A percentile compares a stretch with the other conserved stretches of the same genome.
phyloP scores from a whole-genome alignment of 2,113 vertebrate species.

The Ailurus styani region DNA sequence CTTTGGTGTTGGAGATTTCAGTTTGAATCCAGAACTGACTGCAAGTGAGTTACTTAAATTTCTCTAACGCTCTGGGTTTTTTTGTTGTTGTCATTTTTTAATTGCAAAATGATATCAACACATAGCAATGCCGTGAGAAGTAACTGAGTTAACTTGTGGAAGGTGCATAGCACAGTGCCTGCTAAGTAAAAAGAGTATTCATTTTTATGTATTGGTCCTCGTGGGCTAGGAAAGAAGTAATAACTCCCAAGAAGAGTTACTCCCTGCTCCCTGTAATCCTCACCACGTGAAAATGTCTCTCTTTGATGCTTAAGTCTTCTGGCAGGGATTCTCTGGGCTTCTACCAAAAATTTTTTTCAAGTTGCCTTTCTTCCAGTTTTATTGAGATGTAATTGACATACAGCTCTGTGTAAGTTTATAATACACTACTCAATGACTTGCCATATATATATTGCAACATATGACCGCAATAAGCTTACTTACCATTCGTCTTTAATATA shows the following conservation, averaged over 20 bases:
- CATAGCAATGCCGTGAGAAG: background rate
- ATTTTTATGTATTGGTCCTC: background rate
- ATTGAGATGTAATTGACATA: background rate
- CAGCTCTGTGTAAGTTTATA: background rate
- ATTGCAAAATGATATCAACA: background rate
- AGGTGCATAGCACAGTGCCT: background rate
- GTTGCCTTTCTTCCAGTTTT: background rate
- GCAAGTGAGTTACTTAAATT: background rate
- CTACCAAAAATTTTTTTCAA: background rate
- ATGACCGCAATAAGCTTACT: background rate
- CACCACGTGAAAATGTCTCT: background rate
- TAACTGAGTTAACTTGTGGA: background rate
- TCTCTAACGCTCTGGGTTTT: background rate
- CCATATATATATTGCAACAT: background rate
- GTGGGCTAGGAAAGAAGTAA: background rate
- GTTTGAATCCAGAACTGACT: background rate
- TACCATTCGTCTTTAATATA: background rate
- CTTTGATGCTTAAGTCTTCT: background rate
- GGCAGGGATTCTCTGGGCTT: background rate
- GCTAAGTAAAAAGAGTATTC: background rate
- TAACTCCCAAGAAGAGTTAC: background rate
- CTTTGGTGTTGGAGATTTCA: background rate
- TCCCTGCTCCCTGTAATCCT: background rate
- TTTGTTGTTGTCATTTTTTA: background rate
- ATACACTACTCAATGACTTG: background rate